Evolutionary conservation across 2,797 vertebrate genomes (phyloP), one percentile per base, ranked within the genome.

Genomic region (Intellagama lesueurii): DNA sequence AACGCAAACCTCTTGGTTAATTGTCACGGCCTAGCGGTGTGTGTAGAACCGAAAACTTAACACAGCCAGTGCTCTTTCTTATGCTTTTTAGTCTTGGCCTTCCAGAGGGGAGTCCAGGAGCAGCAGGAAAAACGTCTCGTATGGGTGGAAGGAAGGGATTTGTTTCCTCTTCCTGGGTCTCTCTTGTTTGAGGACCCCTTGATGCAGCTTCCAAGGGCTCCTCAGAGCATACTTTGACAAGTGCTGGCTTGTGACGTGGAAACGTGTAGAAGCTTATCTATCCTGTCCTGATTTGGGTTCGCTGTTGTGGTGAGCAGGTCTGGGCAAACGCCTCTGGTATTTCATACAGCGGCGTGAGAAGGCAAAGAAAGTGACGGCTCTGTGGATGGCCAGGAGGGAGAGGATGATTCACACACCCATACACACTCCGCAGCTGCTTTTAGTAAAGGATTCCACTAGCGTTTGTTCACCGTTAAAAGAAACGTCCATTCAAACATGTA

Each of bases 251-350:
- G 79, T 64, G 9, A 64, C 60, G 64, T 60, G 1, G 56, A 35
- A 35, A 8, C 0, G 8, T 30, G 47, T 79, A 47, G 44, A 77
- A 49, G 4, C 44, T 11, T 49, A 40, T 40, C 40, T 40, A 3
- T 40, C 40, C 40, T 28, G 7, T 30, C 17, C 35, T 52, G 47
- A 79, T 30, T 32, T 26, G 56, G 11, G 22, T 40, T 44, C 66
- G 4, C 17, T 81, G n/a, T 35, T 28, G 66, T 87, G 72, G 0
- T 0, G 24, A 24, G 32, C 76, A 69, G 9, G 1, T 5, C 28
- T 70, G 70, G 14, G 0, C 60, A 75, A 0, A 64, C 30, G 0
- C 0, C 1, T 24, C 3, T 77, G 35, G 2, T 24, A 0, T 83
- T 81, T 19, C 16, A 70, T 2, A 89, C 69, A 35, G 35, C 28